Percentiles rank a stretch among this genome's conserved stretches.
These are phyloP conservation scores for Stenotaenia linearis DNA, from an alignment of 2,888 invertebrate genomes.

Conservation along the genomic window DNA sequence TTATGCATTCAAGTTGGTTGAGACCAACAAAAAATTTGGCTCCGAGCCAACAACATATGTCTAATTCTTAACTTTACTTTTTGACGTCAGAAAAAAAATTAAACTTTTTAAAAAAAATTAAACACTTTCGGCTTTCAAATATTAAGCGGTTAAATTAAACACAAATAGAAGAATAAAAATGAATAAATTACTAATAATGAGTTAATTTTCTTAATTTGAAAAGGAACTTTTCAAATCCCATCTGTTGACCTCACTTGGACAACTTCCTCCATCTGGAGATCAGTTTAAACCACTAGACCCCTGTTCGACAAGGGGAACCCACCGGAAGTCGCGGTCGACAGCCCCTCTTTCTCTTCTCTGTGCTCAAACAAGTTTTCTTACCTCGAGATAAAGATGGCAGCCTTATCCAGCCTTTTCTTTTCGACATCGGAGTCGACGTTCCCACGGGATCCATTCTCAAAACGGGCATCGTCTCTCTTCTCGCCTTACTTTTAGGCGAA, in stretches of 20 bases:
- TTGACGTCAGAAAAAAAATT: neutral
- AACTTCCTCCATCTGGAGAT: constrained; percentile 5
- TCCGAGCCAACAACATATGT: neutral
- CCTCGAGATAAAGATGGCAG: constrained; percentile 34
- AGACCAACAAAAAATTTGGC: neutral
- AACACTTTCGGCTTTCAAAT: too few species aligned
- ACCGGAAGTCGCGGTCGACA: too few species aligned
- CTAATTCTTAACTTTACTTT: neutral
- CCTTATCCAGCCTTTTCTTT: constrained; percentile 17
- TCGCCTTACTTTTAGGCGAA: neutral
- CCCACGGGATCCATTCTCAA: neutral
- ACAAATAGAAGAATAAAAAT: too few species aligned
- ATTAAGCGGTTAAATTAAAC: too few species aligned
- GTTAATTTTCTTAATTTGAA: neutral
- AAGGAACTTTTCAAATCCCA: neutral
- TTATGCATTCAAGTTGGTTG: neutral
- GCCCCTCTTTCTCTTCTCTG: neutral
- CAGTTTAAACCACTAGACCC: neutral
- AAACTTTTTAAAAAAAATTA: neutral
- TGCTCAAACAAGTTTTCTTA: constrained; percentile 18
- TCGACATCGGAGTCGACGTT: constrained; percentile 29
- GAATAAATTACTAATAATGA: too few species aligned
- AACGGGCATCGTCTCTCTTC: neutral
- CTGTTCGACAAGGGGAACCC: too few species aligned
- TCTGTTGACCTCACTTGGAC: neutral